Percentiles rank a stretch among this genome's conserved stretches.
phyloP scores from a whole-genome alignment of 2,888 invertebrate genomes.

The Cancer borealis region DNA sequence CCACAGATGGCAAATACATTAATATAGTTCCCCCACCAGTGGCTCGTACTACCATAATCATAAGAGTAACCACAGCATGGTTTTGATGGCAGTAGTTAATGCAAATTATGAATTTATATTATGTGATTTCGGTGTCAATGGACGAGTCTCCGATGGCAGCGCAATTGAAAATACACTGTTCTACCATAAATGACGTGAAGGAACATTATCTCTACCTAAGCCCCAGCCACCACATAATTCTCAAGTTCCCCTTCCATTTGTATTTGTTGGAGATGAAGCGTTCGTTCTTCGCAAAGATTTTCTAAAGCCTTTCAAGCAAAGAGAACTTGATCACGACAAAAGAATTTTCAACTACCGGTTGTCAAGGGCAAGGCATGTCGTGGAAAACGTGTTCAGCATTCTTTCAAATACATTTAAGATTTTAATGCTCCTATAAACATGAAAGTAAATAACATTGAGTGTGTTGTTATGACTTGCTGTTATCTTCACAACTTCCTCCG shows the following conservation, averaged over 20 bases:
- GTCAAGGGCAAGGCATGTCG: not conserved
- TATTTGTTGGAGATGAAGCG: slow-evolving; percentile 45
- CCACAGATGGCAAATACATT: slow-evolving; percentile 45
- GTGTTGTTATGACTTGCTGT: slow-evolving; percentile 40
- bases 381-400: slow-evolving; percentile 47
- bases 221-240: not conserved
- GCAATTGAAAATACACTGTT: slow-evolving; percentile 43
- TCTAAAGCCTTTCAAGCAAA: slow-evolving; percentile 19
- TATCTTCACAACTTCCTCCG: too few relatives aligned
- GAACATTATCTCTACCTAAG: not conserved
- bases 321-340: not conserved
- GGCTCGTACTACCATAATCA: slow-evolving; percentile 53
- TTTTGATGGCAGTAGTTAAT: slow-evolving; percentile 26
- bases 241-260: not conserved
- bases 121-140: slow-evolving; percentile 51
- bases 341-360: slow-evolving; percentile 35
- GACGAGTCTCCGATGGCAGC: slow-evolving; percentile 53
- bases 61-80: slow-evolving; percentile 51
- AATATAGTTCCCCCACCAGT: slow-evolving; percentile 44
- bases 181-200: not conserved
- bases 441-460: not conserved
- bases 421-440: slow-evolving; percentile 33
- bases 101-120: slow-evolving; percentile 50
- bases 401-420: not conserved
- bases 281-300: slow-evolving; percentile 42